Evolutionary conservation across 2,888 invertebrate species (phyloP), one percentile per base, ranked within the genome.

Genomic region (Capitulum mitella): DNA sequence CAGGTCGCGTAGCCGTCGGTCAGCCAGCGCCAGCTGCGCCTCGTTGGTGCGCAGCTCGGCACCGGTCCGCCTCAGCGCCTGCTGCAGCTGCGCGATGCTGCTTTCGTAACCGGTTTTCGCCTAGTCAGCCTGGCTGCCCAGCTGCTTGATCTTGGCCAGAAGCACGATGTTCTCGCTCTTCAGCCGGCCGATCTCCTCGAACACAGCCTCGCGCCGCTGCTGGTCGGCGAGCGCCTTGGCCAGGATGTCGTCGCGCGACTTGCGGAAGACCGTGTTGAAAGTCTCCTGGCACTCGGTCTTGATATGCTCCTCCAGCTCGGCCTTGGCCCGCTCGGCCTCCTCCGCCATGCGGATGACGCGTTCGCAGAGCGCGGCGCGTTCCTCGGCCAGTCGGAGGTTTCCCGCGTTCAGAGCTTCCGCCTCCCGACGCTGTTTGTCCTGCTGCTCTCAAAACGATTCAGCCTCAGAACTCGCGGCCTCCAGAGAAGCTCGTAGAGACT

Each of bases 11-110:
- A 77, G 61, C 58, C 34, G n/a, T 14, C 61, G 77, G 61, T 43
- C 58, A 8, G 79, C 79, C 40, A 54, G 46, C 61, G 79, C 37
- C 40, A 78, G 51, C 78, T 75, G 61, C 29, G 78, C 51, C 14
- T 46, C 64, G 46, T 37, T 43, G 16, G 46, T 48, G 40, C 76
- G 48, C n/a, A 37, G 32, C 46, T 79, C 79, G 32, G 77, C 54
- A 16, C 14, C 6, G 10, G 61, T 19, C 22, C 61, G 32, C 79
- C 48, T 54, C 32, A 79, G 54, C 51, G 32, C 34, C 58, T 58
- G 43, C 58, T 77, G 37, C 61, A 14, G n/a, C 79, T 77, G 58
- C 58, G 58, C 37, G 3, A 79, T 22, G 22, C 51, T 29, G 70
- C 37, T 16, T 37, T 37, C 32, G 32, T 32, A 16, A 3, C 16